Evolutionary conservation across 2,113 vertebrate genomes (phyloP).

Genomic region (Donacobius atricapilla): DNA sequence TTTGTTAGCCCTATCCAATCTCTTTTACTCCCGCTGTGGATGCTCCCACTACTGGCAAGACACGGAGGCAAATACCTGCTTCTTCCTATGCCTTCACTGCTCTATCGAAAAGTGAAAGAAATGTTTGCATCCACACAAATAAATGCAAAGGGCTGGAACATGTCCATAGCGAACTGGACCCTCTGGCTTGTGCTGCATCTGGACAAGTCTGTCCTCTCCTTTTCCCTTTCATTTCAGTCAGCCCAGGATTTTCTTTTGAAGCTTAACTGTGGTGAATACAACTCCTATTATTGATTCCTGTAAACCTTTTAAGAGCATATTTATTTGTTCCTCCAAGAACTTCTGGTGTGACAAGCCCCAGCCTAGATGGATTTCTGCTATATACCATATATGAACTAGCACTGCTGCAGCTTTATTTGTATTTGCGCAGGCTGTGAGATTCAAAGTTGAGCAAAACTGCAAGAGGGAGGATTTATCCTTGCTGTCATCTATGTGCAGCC

Average conservation of each 20-base stretch:
- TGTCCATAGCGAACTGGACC: not conserved
- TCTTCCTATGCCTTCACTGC: not conserved
- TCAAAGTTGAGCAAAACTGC: not conserved
- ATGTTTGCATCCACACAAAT: not conserved
- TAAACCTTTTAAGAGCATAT: not conserved
- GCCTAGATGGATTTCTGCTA: not conserved
- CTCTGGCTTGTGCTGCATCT: rapidly evolving
- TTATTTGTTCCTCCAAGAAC: not conserved
- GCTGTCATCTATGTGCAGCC: not conserved
- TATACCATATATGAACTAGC: rapidly evolving
- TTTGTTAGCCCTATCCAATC: not conserved
- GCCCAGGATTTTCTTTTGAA: not conserved
- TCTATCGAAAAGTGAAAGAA: not conserved
- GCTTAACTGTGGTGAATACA: not conserved
- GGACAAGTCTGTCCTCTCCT: not conserved
- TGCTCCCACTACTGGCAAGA: not conserved
- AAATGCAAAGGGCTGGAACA: not conserved
- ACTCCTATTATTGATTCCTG: not conserved
- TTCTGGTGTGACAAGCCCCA: not conserved
- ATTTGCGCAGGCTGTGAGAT: not conserved
- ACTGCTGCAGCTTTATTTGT: not conserved
- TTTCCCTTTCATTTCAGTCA: not conserved
- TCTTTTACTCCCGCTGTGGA: not conserved
- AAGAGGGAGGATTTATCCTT: not conserved
- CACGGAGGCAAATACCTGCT: not conserved